These are phyloP conservation scores for Latrodectus geometricus DNA, from an alignment of 1,140 invertebrate species.

Conservation along the genomic window DNA sequence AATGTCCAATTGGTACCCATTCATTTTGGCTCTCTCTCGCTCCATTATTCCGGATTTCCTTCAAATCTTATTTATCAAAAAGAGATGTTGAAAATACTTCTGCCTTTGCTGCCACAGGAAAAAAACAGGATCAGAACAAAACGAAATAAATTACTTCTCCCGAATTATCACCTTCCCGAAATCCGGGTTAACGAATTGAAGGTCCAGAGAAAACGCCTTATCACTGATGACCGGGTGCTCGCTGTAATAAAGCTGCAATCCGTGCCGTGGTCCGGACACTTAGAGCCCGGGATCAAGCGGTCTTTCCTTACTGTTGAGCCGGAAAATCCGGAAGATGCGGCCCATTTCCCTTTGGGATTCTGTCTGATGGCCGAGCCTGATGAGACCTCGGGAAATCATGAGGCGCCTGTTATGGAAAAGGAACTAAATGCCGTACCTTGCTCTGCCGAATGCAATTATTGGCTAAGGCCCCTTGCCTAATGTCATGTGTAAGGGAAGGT, in stretches of 20 bases:
- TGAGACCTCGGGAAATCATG: conserved; percentile 53
- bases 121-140: conserved; percentile 11
- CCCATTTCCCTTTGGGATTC: conserved; percentile 57
- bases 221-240: conserved; percentile 52
- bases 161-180: conserved; percentile 3
- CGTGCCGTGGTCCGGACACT: conserved; percentile 38
- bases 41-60: conserved; percentile 22
- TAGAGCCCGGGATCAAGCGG: conserved; percentile 55
- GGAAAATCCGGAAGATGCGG: conserved; percentile 57
- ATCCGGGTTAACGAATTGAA: conserved; percentile 58
- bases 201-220: conserved; percentile 53
- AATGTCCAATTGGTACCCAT: neutral
- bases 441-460: conserved; percentile 56
- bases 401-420: conserved; percentile 23
- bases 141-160: neutral
- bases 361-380: conserved; percentile 46
- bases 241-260: conserved; percentile 60
- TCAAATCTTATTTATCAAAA: conserved; percentile 41
- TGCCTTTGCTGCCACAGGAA: neutral
- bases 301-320: conserved; percentile 62
- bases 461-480: neutral
- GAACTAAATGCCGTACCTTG: conserved; percentile 43
- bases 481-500: conserved; percentile 4
- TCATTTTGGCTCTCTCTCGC: neutral
- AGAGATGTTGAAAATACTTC: conserved; percentile 39